These are phyloP conservation scores for Molorchus minor DNA, from an alignment of 2,888 invertebrate species.

Conservation along the genomic window DNA sequence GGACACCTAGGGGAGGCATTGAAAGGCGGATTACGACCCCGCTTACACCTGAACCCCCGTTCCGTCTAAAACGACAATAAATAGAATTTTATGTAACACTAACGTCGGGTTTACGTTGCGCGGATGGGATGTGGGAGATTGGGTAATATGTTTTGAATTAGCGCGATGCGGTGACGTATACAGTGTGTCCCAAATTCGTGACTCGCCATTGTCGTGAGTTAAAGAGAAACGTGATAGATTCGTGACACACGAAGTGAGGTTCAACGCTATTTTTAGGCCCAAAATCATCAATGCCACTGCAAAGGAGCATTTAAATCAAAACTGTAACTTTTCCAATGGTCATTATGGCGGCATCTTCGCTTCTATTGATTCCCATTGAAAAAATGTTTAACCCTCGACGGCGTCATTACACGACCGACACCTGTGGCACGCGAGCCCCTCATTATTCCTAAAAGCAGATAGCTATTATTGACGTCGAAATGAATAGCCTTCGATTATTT, in stretches of 20 bases:
- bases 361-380: conserved; percentile 30
- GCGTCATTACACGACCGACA: conserved; percentile 56
- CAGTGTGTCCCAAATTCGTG: no score
- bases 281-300: no score
- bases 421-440: conserved; percentile 61
- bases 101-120: no score
- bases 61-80: conserved; percentile 29
- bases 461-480: conserved; percentile 56
- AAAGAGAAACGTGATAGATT: no score
- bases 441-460: conserved; percentile 58
- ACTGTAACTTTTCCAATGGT: conserved; percentile 24
- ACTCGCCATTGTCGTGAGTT: no score
- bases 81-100: conserved; percentile 23
- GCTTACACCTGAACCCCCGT: conserved; percentile 35
- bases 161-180: no score
- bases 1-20: conserved; percentile 33
- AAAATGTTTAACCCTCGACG: conserved; percentile 46
- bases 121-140: no score
- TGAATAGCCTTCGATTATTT: conserved; percentile 61
- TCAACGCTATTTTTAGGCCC: no score
- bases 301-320: conserved; percentile 26
- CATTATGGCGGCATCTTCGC: conserved; percentile 20
- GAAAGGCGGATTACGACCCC: conserved; percentile 33
- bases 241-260: no score
- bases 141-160: no score